These are phyloP conservation scores for Erebia ligea DNA, from an alignment of 2,888 invertebrate species.

Conservation along the genomic window DNA sequence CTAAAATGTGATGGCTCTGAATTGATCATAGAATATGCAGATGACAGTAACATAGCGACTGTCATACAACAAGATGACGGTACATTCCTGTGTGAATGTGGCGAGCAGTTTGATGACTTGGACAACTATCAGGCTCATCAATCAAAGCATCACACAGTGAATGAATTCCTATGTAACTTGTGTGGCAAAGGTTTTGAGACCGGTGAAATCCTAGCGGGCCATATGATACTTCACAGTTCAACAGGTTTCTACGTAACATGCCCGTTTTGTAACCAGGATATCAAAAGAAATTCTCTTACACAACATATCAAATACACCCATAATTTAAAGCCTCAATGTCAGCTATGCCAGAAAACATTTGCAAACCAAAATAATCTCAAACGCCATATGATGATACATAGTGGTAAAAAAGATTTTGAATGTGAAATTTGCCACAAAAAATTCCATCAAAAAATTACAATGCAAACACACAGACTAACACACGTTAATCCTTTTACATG, in stretches of 20 bases:
- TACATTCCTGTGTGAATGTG: constrained; percentile 73
- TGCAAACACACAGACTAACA: constrained; percentile 76
- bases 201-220: constrained; percentile 71
- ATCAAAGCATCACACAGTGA: constrained; percentile 66
- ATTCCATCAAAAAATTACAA: constrained; percentile 77
- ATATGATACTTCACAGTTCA: constrained; percentile 70
- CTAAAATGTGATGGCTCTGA: constrained; percentile 75
- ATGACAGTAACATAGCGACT: constrained; percentile 70
- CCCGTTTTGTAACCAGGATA: constrained; percentile 70
- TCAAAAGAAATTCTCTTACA: constrained; percentile 68
- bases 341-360: constrained; percentile 72
- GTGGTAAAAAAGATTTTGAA: constrained; percentile 70
- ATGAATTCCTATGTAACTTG: constrained; percentile 68
- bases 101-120: constrained; percentile 70
- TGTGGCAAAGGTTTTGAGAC: constrained; percentile 79
- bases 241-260: constrained; percentile 63
- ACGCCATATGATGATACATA: constrained; percentile 79
- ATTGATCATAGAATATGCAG: constrained; percentile 74
- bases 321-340: constrained; percentile 71
- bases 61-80: constrained; percentile 73
- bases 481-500: constrained; percentile 69
- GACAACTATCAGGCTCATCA: constrained; percentile 73
- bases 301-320: constrained; percentile 78
- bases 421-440: constrained; percentile 75
- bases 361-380: constrained; percentile 78